Percentiles rank a stretch among this genome's conserved stretches.
These are phyloP conservation scores for Blastobasis adustella DNA, from an alignment of 2,888 invertebrate genomes.

Conservation along the genomic window DNA sequence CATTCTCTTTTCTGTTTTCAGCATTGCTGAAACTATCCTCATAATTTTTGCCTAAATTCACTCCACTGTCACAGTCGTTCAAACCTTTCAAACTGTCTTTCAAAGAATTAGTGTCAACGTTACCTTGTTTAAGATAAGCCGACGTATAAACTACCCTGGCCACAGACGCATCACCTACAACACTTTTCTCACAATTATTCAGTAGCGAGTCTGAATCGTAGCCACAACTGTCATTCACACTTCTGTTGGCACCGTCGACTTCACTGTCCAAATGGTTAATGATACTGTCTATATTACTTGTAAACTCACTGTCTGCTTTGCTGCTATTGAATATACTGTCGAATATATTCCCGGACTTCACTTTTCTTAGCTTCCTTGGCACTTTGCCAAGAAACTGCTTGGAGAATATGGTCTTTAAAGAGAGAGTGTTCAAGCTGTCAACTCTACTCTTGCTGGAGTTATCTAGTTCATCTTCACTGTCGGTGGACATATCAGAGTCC, in stretches of 20 bases:
- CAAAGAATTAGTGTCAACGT: too few species aligned
- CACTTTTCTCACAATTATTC: conserved; percentile 1
- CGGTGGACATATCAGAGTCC: conserved; percentile 36
- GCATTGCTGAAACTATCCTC: not conserved
- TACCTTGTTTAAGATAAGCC: too few species aligned
- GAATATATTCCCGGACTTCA: conserved; percentile 21
- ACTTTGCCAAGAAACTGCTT: conserved; percentile 38
- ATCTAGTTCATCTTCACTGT: conserved; percentile 6
- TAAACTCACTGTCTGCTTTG: conserved; percentile 20
- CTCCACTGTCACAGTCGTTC: too few species aligned
- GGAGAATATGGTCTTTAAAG: conserved; percentile 48
- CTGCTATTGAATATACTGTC: conserved; percentile 21
- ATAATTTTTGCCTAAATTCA: not conserved
- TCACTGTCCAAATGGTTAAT: conserved; percentile 30
- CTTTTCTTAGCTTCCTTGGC: conserved; percentile 32
- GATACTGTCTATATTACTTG: conserved; percentile 28
- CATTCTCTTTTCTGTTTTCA: not conserved
- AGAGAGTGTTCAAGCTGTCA: conserved; percentile 27
- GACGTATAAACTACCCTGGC: not conserved
- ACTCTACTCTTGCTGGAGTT: conserved; percentile 18
- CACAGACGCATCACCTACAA: not conserved
- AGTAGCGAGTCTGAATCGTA: conserved; percentile 7
- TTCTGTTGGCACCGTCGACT: conserved; percentile 9
- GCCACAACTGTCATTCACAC: conserved; percentile 7
- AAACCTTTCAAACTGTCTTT: too few species aligned